Base-by-base conservation (phyloP, 2,113 vertebrate genomes). In the Oncorhynchus tshawytscha region DNA sequence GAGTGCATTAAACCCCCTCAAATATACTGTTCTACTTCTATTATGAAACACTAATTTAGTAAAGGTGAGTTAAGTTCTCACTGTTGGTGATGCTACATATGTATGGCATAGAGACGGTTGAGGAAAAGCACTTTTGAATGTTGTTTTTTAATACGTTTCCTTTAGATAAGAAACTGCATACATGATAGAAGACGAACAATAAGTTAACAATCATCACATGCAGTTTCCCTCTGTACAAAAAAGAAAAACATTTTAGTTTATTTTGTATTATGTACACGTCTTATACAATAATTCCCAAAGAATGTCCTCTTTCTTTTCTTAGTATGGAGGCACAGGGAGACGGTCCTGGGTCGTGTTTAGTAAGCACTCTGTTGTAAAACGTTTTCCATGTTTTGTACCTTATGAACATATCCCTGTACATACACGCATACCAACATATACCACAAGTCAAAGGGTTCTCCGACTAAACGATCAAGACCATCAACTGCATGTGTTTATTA, bases 171-270 rank as follows among this genome's bases (percentile, higher is more conserved):
- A 96, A 98, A 96, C 94, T 94, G 93, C 94, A 94, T 95, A 96
- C 96, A 96, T 94, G 87, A 92, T 95, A 90, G 82, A 94, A 95
- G 95, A 96, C 94, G 92, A 94, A 96, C 94, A 95, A 94, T 94
- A 96, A 95, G 93, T 96, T 95, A 96, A 96, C 87, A 88, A 54
- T 54, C 15, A 91, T 90, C 93, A 92, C 96, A 96, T 96, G 96
- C 96, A 95, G 93, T 94, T 94, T 94, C 95, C 93, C 88, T 95
- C 95, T 96, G 94, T 96, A 95, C 95, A 96, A 95, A 96, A 95
- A 75, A 48, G 54, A 71, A 27, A 51, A 67, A n/a, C 90, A 92
- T 93, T 92, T 90, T 83, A 84, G 89, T 91, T 94, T 86, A 83
- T 91, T 92, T 90, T 59, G 84, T 89, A 84, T 13, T 95, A 94